Evolutionary conservation across 1,140 invertebrate species (phyloP).

Genomic region (Polypedilum pembai): DNA sequence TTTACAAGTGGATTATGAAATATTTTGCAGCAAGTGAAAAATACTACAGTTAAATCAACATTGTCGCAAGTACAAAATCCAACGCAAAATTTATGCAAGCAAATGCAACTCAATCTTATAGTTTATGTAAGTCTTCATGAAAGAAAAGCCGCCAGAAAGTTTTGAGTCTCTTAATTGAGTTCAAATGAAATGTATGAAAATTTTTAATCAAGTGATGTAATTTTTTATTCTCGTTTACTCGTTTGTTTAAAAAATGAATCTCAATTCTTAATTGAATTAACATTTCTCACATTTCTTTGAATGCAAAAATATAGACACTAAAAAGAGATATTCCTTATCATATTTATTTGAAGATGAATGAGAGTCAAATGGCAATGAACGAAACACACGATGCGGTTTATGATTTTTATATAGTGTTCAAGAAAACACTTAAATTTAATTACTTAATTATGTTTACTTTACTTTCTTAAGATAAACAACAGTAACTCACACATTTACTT

Average conservation of each 20-base stretch:
- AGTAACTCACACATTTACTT: background rate
- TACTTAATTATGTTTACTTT: conserved; percentile 14
- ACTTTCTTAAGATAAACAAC: background rate
- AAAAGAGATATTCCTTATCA: too few species aligned
- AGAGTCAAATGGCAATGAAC: too few species aligned
- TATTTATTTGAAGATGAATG: too few species aligned
- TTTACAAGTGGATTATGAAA: background rate
- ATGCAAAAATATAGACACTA: too few species aligned
- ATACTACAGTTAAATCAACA: background rate
- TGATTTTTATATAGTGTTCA: background rate
- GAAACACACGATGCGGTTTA: background rate
- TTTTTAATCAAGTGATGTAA: too few species aligned
- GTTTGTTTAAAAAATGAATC: too few species aligned
- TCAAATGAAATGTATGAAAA: background rate
- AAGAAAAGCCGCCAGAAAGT: background rate
- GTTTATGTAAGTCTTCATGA: background rate
- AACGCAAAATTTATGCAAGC: background rate
- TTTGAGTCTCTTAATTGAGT: background rate
- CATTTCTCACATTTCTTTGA: too few species aligned
- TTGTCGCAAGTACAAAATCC: background rate
- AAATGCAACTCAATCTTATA: background rate
- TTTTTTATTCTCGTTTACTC: too few species aligned
- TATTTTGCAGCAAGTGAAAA: background rate
- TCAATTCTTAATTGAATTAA: too few species aligned
- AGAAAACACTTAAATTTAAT: background rate